Percentiles rank a stretch among this genome's conserved stretches.
Conservation (phyloP, 1,140 invertebrate genomes). For the Pseudomyrmex gracilis region DNA sequence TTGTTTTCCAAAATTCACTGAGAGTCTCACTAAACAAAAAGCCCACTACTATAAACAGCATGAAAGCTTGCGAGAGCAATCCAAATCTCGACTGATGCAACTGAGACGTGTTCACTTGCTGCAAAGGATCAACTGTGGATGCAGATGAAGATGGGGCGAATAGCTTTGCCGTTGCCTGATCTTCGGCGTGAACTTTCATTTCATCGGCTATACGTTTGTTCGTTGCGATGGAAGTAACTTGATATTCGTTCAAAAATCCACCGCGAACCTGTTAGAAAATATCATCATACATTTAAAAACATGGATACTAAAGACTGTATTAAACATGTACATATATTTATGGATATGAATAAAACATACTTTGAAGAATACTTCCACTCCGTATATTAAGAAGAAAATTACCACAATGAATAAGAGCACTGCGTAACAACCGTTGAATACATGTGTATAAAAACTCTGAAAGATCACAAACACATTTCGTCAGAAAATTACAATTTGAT, state of each 20-base stretch:
- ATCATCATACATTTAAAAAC: conserved; percentile 4
- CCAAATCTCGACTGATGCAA: conserved; percentile 95
- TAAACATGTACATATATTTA: background rate
- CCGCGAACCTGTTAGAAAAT: conserved; percentile 86
- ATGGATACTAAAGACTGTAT: too few species aligned
- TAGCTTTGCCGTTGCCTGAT: conserved; percentile 81
- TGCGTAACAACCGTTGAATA: conserved; percentile 97
- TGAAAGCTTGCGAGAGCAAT: conserved; percentile 93
- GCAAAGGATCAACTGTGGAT: conserved; percentile 72
- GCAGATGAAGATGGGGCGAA: conserved; percentile 82
- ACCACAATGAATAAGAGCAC: conserved; percentile 95
- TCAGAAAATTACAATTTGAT: background rate
- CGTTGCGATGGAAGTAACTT: conserved; percentile 86
- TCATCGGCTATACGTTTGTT: conserved; percentile 79
- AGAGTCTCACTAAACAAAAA: conserved; percentile 96
- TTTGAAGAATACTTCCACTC: conserved; percentile 97
- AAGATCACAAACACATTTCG: conserved; percentile 70
- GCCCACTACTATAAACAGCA: conserved; percentile 93
- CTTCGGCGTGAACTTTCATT: conserved; percentile 76
- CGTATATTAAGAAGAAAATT: conserved; percentile 97
- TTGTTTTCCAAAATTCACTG: conserved; percentile 96
- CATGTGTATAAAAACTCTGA: conserved; percentile 91
- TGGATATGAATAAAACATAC: conserved; percentile 84
- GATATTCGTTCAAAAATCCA: conserved; percentile 88
- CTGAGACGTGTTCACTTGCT: conserved; percentile 93